Evolutionary conservation across 2,888 invertebrate species (phyloP).

Genomic region (Myopa testacea): DNA sequence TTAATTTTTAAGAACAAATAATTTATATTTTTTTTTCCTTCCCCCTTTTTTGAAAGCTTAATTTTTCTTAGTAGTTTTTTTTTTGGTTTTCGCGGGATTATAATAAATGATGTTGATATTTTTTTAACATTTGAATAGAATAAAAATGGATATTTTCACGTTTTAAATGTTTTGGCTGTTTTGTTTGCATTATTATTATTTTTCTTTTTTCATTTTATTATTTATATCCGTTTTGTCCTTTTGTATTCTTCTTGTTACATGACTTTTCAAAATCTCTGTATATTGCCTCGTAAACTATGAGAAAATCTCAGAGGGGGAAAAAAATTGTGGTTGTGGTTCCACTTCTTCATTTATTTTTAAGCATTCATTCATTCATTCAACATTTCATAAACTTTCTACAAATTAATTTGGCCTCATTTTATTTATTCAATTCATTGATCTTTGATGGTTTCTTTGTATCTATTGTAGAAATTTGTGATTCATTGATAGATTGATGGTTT

Average conservation of each 20-base stretch:
- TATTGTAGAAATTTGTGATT: not conserved
- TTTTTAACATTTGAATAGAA: too few species aligned
- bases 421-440: not conserved
- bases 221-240: too few species aligned
- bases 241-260: too few species aligned
- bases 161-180: too few species aligned
- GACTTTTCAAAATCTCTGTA: too few species aligned
- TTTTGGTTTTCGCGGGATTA: not conserved
- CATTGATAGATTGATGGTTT: too few species aligned
- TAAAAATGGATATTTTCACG: too few species aligned
- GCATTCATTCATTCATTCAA: not conserved
- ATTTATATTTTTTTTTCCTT: not conserved
- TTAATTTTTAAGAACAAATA: too few species aligned
- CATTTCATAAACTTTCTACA: not conserved
- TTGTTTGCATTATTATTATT: too few species aligned
- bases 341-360: not conserved
- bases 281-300: not conserved
- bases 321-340: not conserved
- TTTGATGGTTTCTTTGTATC: not conserved
- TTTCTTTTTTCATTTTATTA: not conserved
- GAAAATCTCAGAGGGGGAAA: not conserved
- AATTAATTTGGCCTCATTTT: not conserved
- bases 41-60: not conserved
- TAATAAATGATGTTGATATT: not conserved
- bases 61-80: too few species aligned